Evolutionary conservation across 1,140 invertebrate genomes (phyloP).

Genomic region (Euwallacea similis): DNA sequence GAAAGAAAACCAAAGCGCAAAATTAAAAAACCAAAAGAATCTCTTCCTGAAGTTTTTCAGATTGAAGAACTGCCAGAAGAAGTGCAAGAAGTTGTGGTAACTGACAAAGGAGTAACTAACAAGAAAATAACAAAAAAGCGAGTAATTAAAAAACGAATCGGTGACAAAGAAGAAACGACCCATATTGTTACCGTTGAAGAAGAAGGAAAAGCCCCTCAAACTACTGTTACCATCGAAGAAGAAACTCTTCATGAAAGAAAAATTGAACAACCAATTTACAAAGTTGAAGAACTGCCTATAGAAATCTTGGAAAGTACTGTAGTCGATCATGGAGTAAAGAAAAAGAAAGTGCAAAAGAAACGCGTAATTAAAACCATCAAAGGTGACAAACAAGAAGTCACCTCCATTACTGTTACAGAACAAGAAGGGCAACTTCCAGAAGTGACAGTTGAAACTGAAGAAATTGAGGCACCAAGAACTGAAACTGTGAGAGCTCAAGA

Average conservation of each 20-base stretch:
- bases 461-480: constrained; percentile 22
- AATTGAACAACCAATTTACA: constrained; percentile 42
- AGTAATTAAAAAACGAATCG: constrained; percentile 50
- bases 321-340: constrained; percentile 45
- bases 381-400: constrained; percentile 47
- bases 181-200: constrained; percentile 50
- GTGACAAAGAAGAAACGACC: constrained; percentile 48
- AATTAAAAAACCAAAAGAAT: constrained; percentile 31
- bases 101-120: constrained; percentile 44
- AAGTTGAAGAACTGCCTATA: constrained; percentile 45
- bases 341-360: constrained; percentile 49
- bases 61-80: constrained; percentile 46
- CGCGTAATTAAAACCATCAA: constrained; percentile 50
- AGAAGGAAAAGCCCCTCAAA: constrained; percentile 46
- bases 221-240: constrained; percentile 43
- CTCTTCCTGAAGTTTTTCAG: background rate
- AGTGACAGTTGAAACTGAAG: constrained; percentile 36
- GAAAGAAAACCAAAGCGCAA: constrained; percentile 24
- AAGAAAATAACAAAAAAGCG: constrained; percentile 52
- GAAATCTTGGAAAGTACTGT: constrained; percentile 44
- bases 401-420: constrained; percentile 47
- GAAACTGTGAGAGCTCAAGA: constrained; percentile 36
- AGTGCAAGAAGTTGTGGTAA: constrained; percentile 48
- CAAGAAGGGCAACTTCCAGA: constrained; percentile 43
- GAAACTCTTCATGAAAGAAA: constrained; percentile 43